Evolutionary conservation across 2,888 invertebrate species (phyloP).

Genomic region (Microctonus aethiopoides): DNA sequence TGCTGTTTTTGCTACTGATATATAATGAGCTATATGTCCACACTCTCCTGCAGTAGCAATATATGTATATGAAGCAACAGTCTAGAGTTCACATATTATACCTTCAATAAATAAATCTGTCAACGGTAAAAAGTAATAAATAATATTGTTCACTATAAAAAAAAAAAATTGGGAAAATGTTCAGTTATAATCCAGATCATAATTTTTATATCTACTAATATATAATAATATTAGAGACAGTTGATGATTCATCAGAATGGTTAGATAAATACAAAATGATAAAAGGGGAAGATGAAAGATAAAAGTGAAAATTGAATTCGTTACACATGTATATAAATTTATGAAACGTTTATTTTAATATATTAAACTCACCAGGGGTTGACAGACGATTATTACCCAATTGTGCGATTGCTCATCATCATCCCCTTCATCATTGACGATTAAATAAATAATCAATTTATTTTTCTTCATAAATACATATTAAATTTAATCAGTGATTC

Average conservation of each 20-base stretch:
- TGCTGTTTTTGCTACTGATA: background rate
- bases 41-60: slow-evolving; percentile 12
- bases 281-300: background rate
- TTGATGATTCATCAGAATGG: background rate
- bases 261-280: too few species aligned
- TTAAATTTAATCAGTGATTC: background rate
- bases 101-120: too few species aligned
- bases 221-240: too few species aligned
- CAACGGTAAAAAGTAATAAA: background rate
- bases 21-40: background rate
- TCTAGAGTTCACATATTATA: slow-evolving; percentile 2
- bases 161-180: too few species aligned
- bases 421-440: background rate
- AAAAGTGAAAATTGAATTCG: background rate
- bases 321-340: background rate
- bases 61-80: slow-evolving; percentile 17
- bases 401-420: background rate
- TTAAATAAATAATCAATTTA: background rate
- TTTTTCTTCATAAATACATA: too few species aligned
- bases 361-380: background rate
- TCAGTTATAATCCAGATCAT: too few species aligned
- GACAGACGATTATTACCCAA: background rate
- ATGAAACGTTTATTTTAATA: background rate
- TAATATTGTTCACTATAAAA: too few species aligned
- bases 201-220: background rate